Evolutionary conservation across 2,113 vertebrate genomes (phyloP).

Genomic region (Strix uralensis): DNA sequence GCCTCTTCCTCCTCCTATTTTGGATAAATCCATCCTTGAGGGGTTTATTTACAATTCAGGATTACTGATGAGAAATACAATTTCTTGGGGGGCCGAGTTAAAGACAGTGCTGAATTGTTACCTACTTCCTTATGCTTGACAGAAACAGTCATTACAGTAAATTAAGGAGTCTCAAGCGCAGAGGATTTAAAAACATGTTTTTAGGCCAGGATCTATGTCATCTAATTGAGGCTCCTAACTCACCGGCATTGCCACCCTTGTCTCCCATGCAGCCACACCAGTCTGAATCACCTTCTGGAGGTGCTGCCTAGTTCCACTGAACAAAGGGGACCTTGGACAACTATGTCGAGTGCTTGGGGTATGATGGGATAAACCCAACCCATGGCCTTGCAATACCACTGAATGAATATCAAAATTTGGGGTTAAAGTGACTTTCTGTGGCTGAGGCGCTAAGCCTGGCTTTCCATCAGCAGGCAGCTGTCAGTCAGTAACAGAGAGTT

Average conservation of each 20-base stretch:
- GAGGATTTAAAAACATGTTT: not conserved
- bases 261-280: not conserved
- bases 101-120: not conserved
- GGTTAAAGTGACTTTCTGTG: not conserved
- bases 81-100: not conserved
- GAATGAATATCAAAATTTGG: not conserved
- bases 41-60: not conserved
- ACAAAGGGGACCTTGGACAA: not conserved
- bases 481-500: not conserved
- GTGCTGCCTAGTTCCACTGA: not conserved
- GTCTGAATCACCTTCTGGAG: not conserved
- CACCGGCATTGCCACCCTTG: rapidly evolving
- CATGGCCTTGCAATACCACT: not conserved
- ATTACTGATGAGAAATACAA: not conserved
- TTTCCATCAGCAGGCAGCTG: not conserved
- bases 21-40: not conserved
- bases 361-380: not conserved
- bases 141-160: not conserved
- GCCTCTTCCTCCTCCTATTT: not conserved
- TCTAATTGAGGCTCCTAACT: not conserved
- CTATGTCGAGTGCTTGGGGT: not conserved
- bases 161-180: not conserved
- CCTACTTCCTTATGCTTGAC: not conserved
- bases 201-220: not conserved
- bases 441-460: not conserved